A percentile compares a stretch with the other conserved stretches of the same genome.
Evolutionary conservation across 2,113 vertebrate genomes (phyloP).

Genomic region (cattle (Bos taurus)): ARS-UCD2.0 NC_037328.1:24897501-24898000

Average conservation of each 20-base stretch:
- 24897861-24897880: background rate
- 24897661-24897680: too few relatives aligned
- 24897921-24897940: background rate
- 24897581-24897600: too few relatives aligned
- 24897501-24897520: too few relatives aligned
- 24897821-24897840: background rate
- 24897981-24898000: background rate
- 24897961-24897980: background rate
- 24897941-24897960: fast-evolving
- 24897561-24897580: too few relatives aligned
- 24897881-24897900: background rate
- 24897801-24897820: background rate
- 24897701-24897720: too few relatives aligned
- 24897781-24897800: background rate
- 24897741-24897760: background rate
- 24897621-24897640: too few relatives aligned
- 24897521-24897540: too few relatives aligned
- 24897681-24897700: too few relatives aligned
- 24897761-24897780: background rate
- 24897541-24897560: too few relatives aligned
- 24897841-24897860: background rate
- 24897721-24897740: too few relatives aligned
- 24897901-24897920: background rate
- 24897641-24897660: too few relatives aligned
- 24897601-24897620: too few relatives aligned